Evolutionary conservation across 2,113 vertebrate species (phyloP).

Genomic region (Athene cunicularia): DNA sequence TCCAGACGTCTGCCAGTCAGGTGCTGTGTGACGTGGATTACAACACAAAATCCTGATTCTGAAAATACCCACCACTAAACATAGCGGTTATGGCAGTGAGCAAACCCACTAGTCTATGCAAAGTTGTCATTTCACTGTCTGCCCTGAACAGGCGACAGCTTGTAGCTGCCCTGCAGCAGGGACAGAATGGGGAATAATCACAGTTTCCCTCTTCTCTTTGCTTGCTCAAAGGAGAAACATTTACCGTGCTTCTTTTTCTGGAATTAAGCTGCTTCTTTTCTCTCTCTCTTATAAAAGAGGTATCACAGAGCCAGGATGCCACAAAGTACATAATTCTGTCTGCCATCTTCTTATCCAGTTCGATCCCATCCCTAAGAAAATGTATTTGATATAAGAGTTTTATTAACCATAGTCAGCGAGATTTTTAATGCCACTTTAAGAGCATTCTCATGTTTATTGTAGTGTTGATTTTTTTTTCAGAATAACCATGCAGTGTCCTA

Average conservation of each 20-base stretch:
- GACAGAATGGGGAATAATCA: background rate
- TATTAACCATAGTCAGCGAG: background rate
- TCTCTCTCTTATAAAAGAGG: background rate
- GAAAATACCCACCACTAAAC: conserved; percentile 43
- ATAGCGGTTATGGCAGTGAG: background rate
- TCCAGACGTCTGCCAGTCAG: conserved; percentile 47
- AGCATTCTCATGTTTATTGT: background rate
- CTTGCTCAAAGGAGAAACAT: background rate
- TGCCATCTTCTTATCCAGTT: background rate
- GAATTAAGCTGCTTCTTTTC: background rate
- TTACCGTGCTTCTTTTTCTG: background rate
- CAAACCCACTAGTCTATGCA: background rate
- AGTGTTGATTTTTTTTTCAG: background rate
- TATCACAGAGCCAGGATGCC: background rate
- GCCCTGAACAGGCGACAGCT: background rate
- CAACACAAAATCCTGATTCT: background rate
- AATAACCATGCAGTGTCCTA: background rate
- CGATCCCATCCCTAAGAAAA: background rate
- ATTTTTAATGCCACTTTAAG: background rate
- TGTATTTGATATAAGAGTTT: background rate
- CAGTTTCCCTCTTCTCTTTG: background rate
- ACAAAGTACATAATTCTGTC: background rate
- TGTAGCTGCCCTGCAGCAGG: background rate
- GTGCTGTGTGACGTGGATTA: conserved; percentile 15
- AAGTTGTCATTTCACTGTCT: background rate